These are phyloP conservation scores for Caenorhabditis latens DNA, from an alignment of 1,140 invertebrate genomes.

Conservation along the genomic window DNA sequence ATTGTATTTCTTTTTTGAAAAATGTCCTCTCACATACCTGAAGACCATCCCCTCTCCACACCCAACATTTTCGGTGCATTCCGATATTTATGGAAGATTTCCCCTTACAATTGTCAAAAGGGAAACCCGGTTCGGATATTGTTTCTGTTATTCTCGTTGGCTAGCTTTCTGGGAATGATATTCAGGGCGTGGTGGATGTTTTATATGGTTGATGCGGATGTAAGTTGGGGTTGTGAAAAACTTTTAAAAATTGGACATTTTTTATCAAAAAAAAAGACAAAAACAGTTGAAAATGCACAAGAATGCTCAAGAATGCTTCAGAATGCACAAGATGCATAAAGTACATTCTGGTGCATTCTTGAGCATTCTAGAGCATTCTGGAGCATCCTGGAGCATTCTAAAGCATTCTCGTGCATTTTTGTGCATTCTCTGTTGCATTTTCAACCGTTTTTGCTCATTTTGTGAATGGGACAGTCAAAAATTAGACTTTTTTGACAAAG, in stretches of 20 bases:
- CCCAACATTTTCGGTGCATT: conserved; percentile 21
- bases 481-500: no score
- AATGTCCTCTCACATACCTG: neutral
- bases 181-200: conserved; percentile 33
- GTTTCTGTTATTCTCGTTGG: neutral
- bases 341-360: neutral
- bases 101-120: neutral
- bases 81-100: neutral
- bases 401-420: neutral
- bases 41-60: neutral
- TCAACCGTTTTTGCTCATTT: neutral
- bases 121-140: neutral
- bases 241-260: neutral
- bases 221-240: neutral
- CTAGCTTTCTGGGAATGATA: conserved; percentile 1
- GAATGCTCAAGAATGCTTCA: no score
- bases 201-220: neutral
- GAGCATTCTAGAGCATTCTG: no score
- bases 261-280: neutral
- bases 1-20: neutral
- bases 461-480: neutral
- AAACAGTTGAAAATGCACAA: neutral
- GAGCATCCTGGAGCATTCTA: no score
- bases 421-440: neutral
- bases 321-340: no score